phyloP scores from a whole-genome alignment of 2,888 invertebrate genomes.

The Xanthorhoe designata region DNA sequence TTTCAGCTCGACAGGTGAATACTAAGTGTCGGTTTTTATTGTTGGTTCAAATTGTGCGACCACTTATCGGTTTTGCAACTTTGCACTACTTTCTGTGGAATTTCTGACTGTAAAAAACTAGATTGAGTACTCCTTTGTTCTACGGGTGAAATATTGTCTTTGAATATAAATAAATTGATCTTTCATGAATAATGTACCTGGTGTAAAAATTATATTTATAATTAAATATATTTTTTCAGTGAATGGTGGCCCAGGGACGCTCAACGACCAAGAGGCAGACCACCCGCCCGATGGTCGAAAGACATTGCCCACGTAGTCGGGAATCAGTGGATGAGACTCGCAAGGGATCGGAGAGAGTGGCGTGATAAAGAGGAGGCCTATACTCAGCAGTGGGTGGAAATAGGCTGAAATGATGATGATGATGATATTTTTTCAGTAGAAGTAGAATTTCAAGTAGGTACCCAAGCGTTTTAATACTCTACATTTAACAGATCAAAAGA shows the following conservation, averaged over 20 bases:
- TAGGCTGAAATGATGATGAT: too few species aligned
- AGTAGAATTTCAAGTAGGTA: not conserved
- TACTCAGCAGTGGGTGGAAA: too few species aligned
- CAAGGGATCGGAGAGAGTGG: too few species aligned
- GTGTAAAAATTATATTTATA: not conserved
- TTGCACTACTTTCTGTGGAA: constrained; percentile 31
- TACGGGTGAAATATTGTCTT: not conserved
- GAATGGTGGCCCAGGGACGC: too few species aligned
- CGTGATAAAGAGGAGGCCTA: too few species aligned
- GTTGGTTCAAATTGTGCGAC: constrained; percentile 52
- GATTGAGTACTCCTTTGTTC: constrained; percentile 4
- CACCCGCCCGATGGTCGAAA: too few species aligned
- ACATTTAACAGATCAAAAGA: not conserved
- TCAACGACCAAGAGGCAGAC: too few species aligned
- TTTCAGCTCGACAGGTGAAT: constrained; percentile 74
- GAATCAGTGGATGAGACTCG: too few species aligned
- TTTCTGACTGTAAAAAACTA: constrained; percentile 10
- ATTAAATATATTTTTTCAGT: too few species aligned
- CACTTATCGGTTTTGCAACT: constrained; percentile 53
- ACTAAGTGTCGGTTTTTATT: constrained; percentile 69
- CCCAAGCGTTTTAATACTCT: not conserved
- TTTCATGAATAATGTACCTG: not conserved
- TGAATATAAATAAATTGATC: not conserved
- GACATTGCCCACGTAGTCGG: too few species aligned
- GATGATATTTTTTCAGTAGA: not conserved